Conservation (phyloP, 2,888 invertebrate genomes). For the Aphidius colemani region DNA sequence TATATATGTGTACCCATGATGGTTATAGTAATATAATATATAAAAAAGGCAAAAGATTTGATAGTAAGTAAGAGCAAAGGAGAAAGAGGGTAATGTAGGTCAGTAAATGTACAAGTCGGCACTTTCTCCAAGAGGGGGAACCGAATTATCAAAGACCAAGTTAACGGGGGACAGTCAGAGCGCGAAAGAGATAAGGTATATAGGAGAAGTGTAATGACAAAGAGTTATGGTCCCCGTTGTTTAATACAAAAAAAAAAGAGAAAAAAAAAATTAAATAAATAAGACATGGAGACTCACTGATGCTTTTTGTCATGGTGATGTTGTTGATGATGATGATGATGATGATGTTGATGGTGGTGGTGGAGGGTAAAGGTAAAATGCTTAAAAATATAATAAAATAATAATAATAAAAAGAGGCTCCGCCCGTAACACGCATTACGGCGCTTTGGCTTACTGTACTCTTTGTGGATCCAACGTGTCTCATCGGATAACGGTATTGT, state of each 20-base stretch:
- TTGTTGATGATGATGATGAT: too few species aligned
- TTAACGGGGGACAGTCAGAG: too few species aligned
- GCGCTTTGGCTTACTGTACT: conserved; percentile 23
- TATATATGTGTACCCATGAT: too few species aligned
- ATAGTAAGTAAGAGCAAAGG: conserved; percentile 15
- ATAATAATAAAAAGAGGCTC: conserved; percentile 55
- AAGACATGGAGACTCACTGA: too few species aligned
- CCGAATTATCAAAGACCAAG: neutral
- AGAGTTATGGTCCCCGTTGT: too few species aligned
- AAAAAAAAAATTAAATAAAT: too few species aligned
- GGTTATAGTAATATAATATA: neutral
- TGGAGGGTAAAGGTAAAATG: conserved; percentile 32
- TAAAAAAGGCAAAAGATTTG: conserved; percentile 9
- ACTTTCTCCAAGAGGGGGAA: conserved; percentile 28
- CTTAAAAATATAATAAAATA: neutral
- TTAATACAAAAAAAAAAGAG: too few species aligned
- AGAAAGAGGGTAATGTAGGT: conserved; percentile 30
- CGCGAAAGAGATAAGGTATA: neutral
- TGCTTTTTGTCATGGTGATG: neutral
- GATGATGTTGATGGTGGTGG: neutral
- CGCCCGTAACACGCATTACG: conserved; percentile 20
- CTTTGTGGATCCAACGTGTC: conserved; percentile 33
- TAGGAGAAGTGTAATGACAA: neutral
- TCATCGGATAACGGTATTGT: conserved; percentile 26
- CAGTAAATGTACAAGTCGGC: conserved; percentile 28